Base-by-base conservation (phyloP, 2,113 vertebrate species). In the Corythornis cristatus region DNA sequence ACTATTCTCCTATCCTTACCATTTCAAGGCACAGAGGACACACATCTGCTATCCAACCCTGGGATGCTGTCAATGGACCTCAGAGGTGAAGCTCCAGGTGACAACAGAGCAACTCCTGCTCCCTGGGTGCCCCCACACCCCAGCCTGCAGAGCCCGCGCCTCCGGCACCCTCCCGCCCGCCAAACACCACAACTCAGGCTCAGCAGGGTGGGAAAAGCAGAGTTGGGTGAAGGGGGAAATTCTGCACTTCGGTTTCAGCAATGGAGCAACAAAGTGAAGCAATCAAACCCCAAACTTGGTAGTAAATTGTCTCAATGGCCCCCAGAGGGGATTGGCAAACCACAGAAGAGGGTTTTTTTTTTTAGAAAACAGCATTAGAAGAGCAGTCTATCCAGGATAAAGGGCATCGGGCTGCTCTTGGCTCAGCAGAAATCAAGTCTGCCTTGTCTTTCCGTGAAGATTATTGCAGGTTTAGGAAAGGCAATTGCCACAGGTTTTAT, bases 251-350 rank as follows among this genome's bases (percentile, higher is more conserved):
- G 50, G 70, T 78, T 91, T 48, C 64, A 83, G 64, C 76, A 87
- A 81, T 1, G 1, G 21, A 87, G 84, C 64, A 93, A 88, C 60
- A 57, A 86, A 92, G 48, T 91, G 85, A 91, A 67, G 94, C 93
- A 96, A 96, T 70, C 82, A 86, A 93, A 84, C 37, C 77, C 67
- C 76, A 60, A 67, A 83, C 46, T 68, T 35, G 88, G 74, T 35
- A 84, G 68, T 71, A 86, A 83, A 83, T 91, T 84, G 84, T 77
- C 73, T 90, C 79, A 90, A 86, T 62, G 85, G 77, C 70, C 87
- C 87, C 93, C 64, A 23, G 65, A 86, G 92, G 76, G 82, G 78
- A 91, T 73, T 90, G 86, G 91, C 90, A 95, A 95, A 93, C 95
- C 40, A 0, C 86, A 87, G 76, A 72, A 76, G 85, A 84, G 22